Percentiles rank a stretch among this genome's conserved stretches.
phyloP scores from a whole-genome alignment of 2,797 vertebrate genomes.

The Pseudochirops cupreus region DNA sequence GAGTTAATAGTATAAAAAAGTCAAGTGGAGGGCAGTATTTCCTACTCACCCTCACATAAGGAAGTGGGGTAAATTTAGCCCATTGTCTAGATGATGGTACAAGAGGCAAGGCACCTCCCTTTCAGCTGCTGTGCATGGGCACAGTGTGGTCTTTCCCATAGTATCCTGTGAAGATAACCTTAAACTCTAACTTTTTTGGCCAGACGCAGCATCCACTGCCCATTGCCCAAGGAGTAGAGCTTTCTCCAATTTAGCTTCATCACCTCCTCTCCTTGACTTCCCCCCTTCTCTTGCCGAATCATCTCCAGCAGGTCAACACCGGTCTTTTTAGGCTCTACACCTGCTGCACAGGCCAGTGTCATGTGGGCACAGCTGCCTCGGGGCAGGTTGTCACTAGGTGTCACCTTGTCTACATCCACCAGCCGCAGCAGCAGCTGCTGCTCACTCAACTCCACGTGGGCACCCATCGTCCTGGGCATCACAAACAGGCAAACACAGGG shows the following conservation, averaged over 20 bases:
- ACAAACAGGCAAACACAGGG: slow-evolving; percentile 93
- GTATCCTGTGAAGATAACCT: slow-evolving; percentile 91
- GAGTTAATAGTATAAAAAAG: slow-evolving; percentile 72
- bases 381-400: slow-evolving; percentile 82
- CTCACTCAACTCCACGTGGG: slow-evolving; percentile 90
- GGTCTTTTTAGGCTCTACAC: slow-evolving; percentile 90
- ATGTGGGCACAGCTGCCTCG: slow-evolving; percentile 94
- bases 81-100: slow-evolving; percentile 83
- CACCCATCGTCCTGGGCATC: slow-evolving; percentile 94
- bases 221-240: slow-evolving; percentile 90
- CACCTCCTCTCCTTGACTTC: slow-evolving; percentile 88
- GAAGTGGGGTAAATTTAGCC: background rate
- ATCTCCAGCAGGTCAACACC: slow-evolving; percentile 95
- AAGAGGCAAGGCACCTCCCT: slow-evolving; percentile 84
- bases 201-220: slow-evolving; percentile 93
- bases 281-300: slow-evolving; percentile 89
- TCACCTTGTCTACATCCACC: slow-evolving; percentile 86
- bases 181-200: slow-evolving; percentile 90
- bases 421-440: slow-evolving; percentile 94
- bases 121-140: slow-evolving; percentile 84
- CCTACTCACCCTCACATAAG: slow-evolving; percentile 17
- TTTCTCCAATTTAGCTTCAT: slow-evolving; percentile 91
- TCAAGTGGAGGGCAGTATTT: slow-evolving; percentile 30
- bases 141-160: slow-evolving; percentile 87
- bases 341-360: slow-evolving; percentile 92